Evolutionary conservation across 30 jellyfish, hydroid and myxozoan genomes (phyloP), one percentile per base, ranked within the genome.

Genomic region (Catostylus mosaicus): DNA sequence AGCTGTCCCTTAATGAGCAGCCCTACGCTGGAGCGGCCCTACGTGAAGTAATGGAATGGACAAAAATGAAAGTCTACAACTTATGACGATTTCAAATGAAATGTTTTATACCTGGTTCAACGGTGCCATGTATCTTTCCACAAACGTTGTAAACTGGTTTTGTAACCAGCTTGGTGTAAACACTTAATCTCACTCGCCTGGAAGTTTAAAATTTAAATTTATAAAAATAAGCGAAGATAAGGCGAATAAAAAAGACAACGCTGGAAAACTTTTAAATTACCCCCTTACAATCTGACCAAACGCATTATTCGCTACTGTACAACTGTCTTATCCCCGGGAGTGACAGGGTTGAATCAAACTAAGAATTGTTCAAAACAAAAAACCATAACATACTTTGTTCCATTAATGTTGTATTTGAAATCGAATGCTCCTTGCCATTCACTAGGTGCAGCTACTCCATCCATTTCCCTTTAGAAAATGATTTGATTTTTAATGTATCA

Each of bases 31-130:
- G n/a, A n/a, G n/a, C n/a, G n/a, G n/a, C n/a, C n/a, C n/a, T n/a
- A n/a, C n/a, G n/a, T n/a, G n/a, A n/a, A n/a, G n/a, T n/a, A n/a
- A n/a, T n/a, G n/a, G n/a, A n/a, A n/a, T n/a, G n/a, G n/a, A n/a
- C n/a, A n/a, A n/a, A n/a, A n/a, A n/a, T n/a, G n/a, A n/a, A n/a
- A 3, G 63, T 2, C 20, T 3, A 48, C 23, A 48, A 4, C 63
- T 48, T 16, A 2, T 9, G 63, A 48, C 0, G 20, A 50, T 3
- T 50, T 40, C 54, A 40, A 6, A 18, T n/a, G n/a, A n/a, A n/a
- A n/a, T n/a, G n/a, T n/a, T n/a, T n/a, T 29, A 20, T 81, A 88
- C 99, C 99, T 54, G 99, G 97, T 65, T 93, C 99, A 14, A 51
- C 94, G 1, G 43, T 47, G 20, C 99, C 99, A 75, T 82, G 85